A percentile compares a stretch with the other conserved stretches of the same genome.
These are phyloP conservation scores for Zosterops lateralis DNA, from an alignment of 2,113 vertebrate genomes.

Conservation along the genomic window DNA sequence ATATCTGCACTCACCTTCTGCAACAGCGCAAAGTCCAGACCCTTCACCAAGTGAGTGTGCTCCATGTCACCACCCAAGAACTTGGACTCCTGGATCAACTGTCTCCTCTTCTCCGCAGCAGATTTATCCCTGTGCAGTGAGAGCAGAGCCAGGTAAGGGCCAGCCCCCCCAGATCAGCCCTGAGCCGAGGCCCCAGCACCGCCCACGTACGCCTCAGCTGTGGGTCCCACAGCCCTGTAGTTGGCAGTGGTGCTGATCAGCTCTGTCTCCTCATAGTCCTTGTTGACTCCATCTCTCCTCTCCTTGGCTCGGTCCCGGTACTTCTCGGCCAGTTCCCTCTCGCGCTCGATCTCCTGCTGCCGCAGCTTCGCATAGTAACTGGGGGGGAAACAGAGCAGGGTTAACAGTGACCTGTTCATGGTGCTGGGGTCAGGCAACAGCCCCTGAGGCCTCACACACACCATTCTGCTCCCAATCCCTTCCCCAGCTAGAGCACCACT, in stretches of 20 bases:
- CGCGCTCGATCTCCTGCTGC: slow-evolving; percentile 94
- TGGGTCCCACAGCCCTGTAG: slow-evolving; percentile 93
- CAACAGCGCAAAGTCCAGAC: slow-evolving; percentile 93
- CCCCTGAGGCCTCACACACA: fast-evolving
- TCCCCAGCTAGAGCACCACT: neutral
- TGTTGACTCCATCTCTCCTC: slow-evolving; percentile 93
- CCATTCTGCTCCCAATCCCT: neutral
- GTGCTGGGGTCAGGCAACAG: neutral
- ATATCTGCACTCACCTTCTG: slow-evolving; percentile 83
- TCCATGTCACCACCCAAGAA: slow-evolving; percentile 99
- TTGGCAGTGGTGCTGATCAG: slow-evolving; percentile 97
- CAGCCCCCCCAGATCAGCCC: fast-evolving
- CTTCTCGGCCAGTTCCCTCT: slow-evolving; percentile 93
- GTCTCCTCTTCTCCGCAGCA: slow-evolving; percentile 93
- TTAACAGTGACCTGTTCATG: fast-evolving
- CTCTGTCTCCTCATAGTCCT: slow-evolving; percentile 96
- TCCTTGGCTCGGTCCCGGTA: slow-evolving; percentile 94
- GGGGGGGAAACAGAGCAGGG: neutral
- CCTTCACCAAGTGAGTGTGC: slow-evolving; percentile 99
- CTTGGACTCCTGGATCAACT: slow-evolving; percentile 98
- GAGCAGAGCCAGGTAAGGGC: neutral
- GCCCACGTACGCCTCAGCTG: slow-evolving; percentile 88
- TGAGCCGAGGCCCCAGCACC: fast-evolving
- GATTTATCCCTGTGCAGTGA: slow-evolving; percentile 85
- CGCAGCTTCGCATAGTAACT: slow-evolving; percentile 98